Base-by-base conservation (phyloP, 2,797 vertebrate species). In the Balearica regulorum region DNA sequence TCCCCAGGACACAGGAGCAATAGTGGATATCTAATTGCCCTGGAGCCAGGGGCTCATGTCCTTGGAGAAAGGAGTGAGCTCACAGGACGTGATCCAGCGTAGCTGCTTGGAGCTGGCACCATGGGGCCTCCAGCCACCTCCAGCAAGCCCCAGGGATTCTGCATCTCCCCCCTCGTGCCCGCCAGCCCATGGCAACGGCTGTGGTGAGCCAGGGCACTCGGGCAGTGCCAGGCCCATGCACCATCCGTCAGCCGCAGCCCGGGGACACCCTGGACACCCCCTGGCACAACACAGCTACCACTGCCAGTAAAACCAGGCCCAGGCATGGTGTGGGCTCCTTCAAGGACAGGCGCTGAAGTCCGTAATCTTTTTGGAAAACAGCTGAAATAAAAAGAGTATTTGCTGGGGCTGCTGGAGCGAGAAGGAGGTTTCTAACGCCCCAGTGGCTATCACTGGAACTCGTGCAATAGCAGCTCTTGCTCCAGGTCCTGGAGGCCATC, bases 141-240 rank as follows among this genome's bases (percentile, higher is more conserved):
- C 87, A 43, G 24, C 60, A 77, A 51, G 6, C 11, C 3, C 6
- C 17, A 11, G 24, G 24, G 55, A 21, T 64, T 46, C 14, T 61
- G 24, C 53, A 21, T 1, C 3, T 13, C 1, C 28, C 53, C 21
- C 1, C 3, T 11, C 1, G 0, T 1, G 1, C 6, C 76, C 33
- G 3, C 21, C n/a, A 81, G 33, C 33, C 73, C 17, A 2, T 1
- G 8, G 55, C 24, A 24, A 35, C 5, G 37, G 24, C 82, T 2
- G 35, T 0, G 0, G 62, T 13, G 44, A 91, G 62, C 13, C 68
- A 20, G 64, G 19, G 24, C 55, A 6, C 28, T 13, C 2, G 1
- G 29, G 53, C 31, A 33, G 25, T 22, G 53, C 62, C 44, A 29
- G 49, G 12, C 9, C 11, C 57, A 4, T 2, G 17, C 29, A 9